Evolutionary conservation across 1,140 invertebrate genomes (phyloP), one percentile per base, ranked within the genome.

Genomic region (Episyrphus balteatus): DNA sequence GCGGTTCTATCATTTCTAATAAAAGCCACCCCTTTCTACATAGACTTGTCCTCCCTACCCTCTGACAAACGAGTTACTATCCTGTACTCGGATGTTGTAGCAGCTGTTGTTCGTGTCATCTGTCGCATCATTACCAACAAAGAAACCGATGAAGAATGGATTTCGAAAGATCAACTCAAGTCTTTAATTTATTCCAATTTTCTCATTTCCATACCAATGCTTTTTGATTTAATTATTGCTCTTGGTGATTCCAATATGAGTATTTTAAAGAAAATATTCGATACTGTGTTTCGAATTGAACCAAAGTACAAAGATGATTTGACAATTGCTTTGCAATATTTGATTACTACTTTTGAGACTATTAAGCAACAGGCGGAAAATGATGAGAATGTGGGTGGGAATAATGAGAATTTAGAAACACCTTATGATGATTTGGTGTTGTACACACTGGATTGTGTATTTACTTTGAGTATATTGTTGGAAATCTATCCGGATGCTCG

Each of bases 121-220:
- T 75, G 81, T 50, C 75, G 88, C 53, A 73, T 90, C 43, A 72
- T 83, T 7, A 88, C 85, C 11, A 79, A 80, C 57, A 82, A 80
- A 58, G 85, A 89, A 66, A 82, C 79, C 21, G 74, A 79, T 59
- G 79, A 80, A 6, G 72, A 80, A 55, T 83, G 78, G 70, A 80
- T 89, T 55, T 76, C 63, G 1, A 75, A 75, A 34, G 59, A 74
- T 40, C 76, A 76, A 42, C 79, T 84, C 69, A 78, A 77, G 5
- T 71, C 80, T n/a, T 57, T 88, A 39, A 59, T 90, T 34, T 90
- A 89, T 62, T 73, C 86, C 26, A 83, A 88, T 53, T 88, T 80
- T 65, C 71, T 91, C 50, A 82, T 90, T 59, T 86, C 88, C 15
- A 73, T 90, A 50, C 86, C 88, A 13, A 80, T 88, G 53, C 69